Base-by-base conservation (phyloP, 2,797 vertebrate genomes). In the Falco berigora region DNA sequence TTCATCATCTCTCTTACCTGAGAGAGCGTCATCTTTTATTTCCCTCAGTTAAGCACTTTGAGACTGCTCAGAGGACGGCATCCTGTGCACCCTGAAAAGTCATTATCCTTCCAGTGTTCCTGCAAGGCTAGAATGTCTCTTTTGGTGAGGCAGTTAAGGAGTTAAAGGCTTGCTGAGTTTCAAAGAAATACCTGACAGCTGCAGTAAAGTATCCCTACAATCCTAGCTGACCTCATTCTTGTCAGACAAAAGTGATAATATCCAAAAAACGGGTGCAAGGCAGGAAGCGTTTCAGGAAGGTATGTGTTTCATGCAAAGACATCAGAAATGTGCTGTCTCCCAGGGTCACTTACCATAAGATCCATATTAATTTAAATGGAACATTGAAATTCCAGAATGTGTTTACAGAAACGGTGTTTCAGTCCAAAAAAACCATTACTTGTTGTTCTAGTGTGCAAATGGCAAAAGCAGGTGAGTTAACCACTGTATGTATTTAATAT, bases 141-240 rank as follows among this genome's bases (percentile, higher is more conserved):
- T 94, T 91, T 82, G 73, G 19, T 58, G 85, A 74, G 85, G 90
- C 61, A 80, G 36, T 66, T 72, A 75, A 92, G 62, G 80, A 96
- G 94, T 97, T 95, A 95, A 96, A 94, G 74, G 27, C 27, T 71
- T 62, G 52, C 46, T 38, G 42, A 47, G 52, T 76, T 90, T 86
- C 75, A 89, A 80, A 96, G 85, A 92, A 92, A 78, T 78, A 50
- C 67, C 5, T 25, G 71, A 73, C 80, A 97, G 84, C 86, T 96
- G 84, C 87, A 89, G 47, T 81, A 56, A 91, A 90, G 61, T 95
- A 86, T 91, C n/a, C 83, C 42, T 95, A 6, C 79, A 95, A 74
- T 95, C 87, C 78, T 92, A 81, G 50, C 90, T 94, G 84, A 97
- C 86, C 89, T 98, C 95, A 95, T 95, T 90, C 91, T 90, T 95